These are phyloP conservation scores for Acanthosepion lycidas DNA, from an alignment of 2,888 invertebrate species.

Conservation along the genomic window DNA sequence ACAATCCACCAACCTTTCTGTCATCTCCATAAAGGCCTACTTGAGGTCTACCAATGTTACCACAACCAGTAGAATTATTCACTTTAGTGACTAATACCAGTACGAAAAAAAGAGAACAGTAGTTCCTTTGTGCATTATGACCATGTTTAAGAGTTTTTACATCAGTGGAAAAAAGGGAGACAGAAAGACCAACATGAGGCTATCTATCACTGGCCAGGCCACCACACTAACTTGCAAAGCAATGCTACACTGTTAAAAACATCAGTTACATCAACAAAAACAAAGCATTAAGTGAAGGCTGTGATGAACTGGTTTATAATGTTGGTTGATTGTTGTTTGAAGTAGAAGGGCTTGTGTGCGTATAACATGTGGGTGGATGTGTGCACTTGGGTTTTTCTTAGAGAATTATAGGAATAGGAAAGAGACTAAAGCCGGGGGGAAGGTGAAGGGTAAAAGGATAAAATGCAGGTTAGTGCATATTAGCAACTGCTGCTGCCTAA, in stretches of 20 bases:
- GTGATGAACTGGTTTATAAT: background rate
- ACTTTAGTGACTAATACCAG: background rate
- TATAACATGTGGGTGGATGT: slow-evolving; percentile 21
- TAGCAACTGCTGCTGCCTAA: background rate
- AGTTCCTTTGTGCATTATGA: background rate
- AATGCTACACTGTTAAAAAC: background rate
- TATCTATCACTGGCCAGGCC: background rate
- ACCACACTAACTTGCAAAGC: background rate
- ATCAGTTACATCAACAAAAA: background rate
- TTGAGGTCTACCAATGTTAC: background rate
- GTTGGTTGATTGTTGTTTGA: background rate
- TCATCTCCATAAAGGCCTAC: slow-evolving; percentile 33
- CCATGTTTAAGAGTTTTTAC: background rate
- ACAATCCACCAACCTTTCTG: slow-evolving; percentile 6
- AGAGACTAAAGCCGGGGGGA: background rate
- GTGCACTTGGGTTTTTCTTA: background rate
- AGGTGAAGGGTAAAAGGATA: background rate
- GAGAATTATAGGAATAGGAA: slow-evolving; percentile 33
- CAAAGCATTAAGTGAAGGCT: too few relatives aligned
- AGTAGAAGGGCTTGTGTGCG: background rate
- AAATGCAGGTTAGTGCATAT: background rate
- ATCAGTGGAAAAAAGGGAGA: background rate
- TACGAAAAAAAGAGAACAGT: slow-evolving; percentile 4
- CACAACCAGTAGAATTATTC: background rate
- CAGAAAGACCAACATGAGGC: background rate